phyloP scores from a whole-genome alignment of 2,888 invertebrate genomes.

The Diarsia mendica region DNA sequence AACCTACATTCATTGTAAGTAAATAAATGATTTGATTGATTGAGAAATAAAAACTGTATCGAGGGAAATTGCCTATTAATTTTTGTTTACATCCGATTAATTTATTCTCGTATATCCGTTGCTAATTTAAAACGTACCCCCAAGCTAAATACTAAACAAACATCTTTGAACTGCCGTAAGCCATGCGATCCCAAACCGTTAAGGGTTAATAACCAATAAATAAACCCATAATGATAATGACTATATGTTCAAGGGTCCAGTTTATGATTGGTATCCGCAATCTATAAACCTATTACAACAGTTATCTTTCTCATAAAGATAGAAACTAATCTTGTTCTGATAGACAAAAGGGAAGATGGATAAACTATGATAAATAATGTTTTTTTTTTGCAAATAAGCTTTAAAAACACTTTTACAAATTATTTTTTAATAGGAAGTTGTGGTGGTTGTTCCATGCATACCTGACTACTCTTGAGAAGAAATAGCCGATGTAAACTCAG shows the following conservation, averaged over 20 bases:
- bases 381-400: too few species aligned
- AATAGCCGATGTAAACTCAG: too few species aligned
- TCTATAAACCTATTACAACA: slow-evolving; percentile 24
- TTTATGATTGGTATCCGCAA: slow-evolving; percentile 22
- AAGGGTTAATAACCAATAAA: slow-evolving; percentile 38
- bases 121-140: slow-evolving; percentile 1
- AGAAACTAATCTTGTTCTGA: not conserved
- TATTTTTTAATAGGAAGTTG: too few species aligned
- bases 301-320: not conserved
- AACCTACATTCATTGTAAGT: too few species aligned
- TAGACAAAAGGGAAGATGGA: not conserved
- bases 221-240: slow-evolving; percentile 33
- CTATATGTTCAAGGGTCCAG: slow-evolving; percentile 1
- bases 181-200: slow-evolving; percentile 14
- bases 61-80: not conserved
- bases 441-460: too few species aligned
- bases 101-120: not conserved
- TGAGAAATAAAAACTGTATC: not conserved
- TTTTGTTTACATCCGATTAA: not conserved
- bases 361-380: not conserved
- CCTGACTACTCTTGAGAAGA: too few species aligned
- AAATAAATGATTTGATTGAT: too few species aligned
- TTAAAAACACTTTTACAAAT: too few species aligned
- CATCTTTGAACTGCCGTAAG: slow-evolving; percentile 32
- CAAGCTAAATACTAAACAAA: slow-evolving; percentile 25